phyloP scores from a whole-genome alignment of 2,797 vertebrate genomes.

The Sebastolobus altivelis region DNA sequence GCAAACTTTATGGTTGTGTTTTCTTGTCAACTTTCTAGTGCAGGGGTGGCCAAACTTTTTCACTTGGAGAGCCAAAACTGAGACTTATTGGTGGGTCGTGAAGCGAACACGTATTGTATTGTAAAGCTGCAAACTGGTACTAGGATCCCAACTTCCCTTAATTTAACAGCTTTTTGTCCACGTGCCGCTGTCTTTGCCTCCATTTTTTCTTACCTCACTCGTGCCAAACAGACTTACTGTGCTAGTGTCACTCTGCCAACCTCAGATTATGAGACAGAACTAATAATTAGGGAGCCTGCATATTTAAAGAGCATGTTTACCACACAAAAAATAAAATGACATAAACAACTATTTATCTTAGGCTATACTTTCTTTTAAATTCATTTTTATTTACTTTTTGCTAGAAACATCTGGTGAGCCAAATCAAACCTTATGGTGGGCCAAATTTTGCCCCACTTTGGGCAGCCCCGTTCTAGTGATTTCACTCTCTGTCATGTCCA shows the following conservation, averaged over 20 bases:
- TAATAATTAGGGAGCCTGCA: neutral
- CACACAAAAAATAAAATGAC: no score
- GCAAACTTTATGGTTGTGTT: neutral
- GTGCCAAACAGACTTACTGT: neutral
- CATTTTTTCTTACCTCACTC: neutral
- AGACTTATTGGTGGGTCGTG: neutral
- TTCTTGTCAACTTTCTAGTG: neutral
- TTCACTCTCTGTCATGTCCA: neutral
- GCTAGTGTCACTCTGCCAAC: neutral
- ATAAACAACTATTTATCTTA: no score
- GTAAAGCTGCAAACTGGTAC: neutral
- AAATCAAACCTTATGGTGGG: no score
- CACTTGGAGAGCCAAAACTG: neutral
- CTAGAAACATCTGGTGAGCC: neutral
- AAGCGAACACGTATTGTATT: neutral
- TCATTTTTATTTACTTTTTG: neutral
- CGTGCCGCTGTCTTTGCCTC: neutral
- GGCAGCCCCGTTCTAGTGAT: neutral
- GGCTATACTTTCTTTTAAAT: no score
- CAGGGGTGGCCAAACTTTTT: neutral
- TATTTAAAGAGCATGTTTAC: neutral
- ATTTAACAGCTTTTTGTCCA: neutral
- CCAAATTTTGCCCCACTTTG: no score
- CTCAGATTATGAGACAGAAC: neutral
- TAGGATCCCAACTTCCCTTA: neutral